Percentiles rank a stretch among this genome's conserved stretches.
Evolutionary conservation across 2,797 vertebrate species (phyloP).

Genomic region (Anabas testudineus): DNA sequence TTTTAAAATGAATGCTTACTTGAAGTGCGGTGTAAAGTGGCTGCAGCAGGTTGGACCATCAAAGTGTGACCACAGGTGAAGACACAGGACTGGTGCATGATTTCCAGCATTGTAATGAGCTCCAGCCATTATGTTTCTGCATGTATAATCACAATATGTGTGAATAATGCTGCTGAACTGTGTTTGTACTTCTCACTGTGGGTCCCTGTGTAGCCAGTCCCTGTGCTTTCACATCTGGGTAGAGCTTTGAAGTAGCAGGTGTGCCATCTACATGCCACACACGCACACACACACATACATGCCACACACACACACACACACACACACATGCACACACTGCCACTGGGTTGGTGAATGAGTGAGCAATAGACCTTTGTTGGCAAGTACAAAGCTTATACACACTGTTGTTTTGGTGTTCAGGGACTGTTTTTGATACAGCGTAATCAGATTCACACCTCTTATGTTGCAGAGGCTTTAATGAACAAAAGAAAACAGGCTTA

Average conservation of each 20-base stretch:
- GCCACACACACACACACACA: slow-evolving; percentile 23
- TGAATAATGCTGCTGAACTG: slow-evolving; percentile 67
- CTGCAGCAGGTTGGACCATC: slow-evolving; percentile 26
- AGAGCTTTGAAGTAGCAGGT: slow-evolving; percentile 79
- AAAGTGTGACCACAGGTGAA: slow-evolving; percentile 56
- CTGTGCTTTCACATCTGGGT: slow-evolving; percentile 67
- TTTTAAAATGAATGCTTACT: slow-evolving; percentile 21
- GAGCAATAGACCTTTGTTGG: slow-evolving; percentile 41
- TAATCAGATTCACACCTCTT: slow-evolving; percentile 62
- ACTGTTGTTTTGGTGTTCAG: slow-evolving; percentile 62
- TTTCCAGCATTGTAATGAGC: slow-evolving; percentile 50
- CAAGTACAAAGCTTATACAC: slow-evolving; percentile 51
- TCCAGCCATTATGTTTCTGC: slow-evolving; percentile 56
- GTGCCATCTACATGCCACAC: slow-evolving; percentile 58
- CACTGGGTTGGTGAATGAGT: slow-evolving; percentile 31
- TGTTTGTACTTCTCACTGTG: slow-evolving; percentile 66
- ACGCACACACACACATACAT: no score
- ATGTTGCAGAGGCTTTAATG: slow-evolving; percentile 49
- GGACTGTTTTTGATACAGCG: slow-evolving; percentile 59
- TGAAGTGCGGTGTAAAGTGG: slow-evolving; percentile 9
- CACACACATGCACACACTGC: slow-evolving; percentile 19
- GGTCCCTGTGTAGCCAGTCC: slow-evolving; percentile 45
- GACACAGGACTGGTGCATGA: slow-evolving; percentile 8
- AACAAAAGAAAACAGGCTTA: slow-evolving; percentile 46
- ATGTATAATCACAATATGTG: slow-evolving; percentile 64